Percentiles rank a stretch among this genome's conserved stretches.
Evolutionary conservation across 2,888 invertebrate genomes (phyloP).

Genomic region (Noctua janthina): DNA sequence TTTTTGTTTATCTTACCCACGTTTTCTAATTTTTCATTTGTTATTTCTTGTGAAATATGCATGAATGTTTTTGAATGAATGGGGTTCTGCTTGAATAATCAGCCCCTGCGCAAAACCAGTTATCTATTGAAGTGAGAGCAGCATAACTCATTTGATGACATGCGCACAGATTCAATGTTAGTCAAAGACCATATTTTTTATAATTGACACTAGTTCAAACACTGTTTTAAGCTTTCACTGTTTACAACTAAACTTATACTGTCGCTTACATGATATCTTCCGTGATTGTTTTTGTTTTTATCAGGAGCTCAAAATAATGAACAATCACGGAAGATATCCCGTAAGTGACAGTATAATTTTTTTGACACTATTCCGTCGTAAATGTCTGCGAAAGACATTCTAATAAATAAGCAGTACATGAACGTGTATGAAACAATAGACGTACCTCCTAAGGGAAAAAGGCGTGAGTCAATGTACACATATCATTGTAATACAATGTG

Average conservation of each 20-base stretch:
- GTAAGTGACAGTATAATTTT: too few species aligned
- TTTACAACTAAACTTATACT: too few species aligned
- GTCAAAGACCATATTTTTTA: background rate
- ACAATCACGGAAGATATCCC: too few species aligned
- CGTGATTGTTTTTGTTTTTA: too few species aligned
- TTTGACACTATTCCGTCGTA: background rate
- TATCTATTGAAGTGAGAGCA: background rate
- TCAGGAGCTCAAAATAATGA: too few species aligned
- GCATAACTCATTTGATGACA: background rate
- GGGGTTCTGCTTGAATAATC: background rate
- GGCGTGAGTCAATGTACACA: background rate
- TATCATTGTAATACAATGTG: conserved; percentile 10
- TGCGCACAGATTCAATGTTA: too few species aligned
- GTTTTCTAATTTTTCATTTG: background rate
- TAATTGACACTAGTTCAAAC: background rate
- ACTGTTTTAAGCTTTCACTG: too few species aligned
- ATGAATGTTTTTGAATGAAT: background rate
- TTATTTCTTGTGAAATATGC: background rate
- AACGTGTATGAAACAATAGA: background rate
- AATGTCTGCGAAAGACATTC: conserved; percentile 1
- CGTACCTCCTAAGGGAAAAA: background rate
- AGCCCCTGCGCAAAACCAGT: background rate
- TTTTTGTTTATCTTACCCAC: background rate
- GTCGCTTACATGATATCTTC: too few species aligned
- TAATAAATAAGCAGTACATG: background rate